Evolutionary conservation across 1,140 invertebrate species (phyloP), one percentile per base, ranked within the genome.

Genomic region (Oscheius sp.): DNA sequence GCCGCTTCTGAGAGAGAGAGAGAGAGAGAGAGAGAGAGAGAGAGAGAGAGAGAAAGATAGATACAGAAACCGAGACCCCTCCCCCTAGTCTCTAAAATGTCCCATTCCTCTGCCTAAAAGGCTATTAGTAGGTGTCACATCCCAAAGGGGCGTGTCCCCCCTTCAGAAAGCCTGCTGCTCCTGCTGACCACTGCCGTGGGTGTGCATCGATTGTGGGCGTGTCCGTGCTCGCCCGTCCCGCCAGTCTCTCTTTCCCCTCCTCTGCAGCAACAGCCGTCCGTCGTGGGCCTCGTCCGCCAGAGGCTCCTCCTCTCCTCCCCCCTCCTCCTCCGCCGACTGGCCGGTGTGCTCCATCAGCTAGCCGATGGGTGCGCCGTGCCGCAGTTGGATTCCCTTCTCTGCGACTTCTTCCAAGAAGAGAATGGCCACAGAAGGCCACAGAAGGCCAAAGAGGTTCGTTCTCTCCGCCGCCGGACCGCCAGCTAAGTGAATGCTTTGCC

Each of bases 401-500:
- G 23, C 2, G 32, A 3, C 26, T 10, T 36, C n/a, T 23, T 64
- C 62, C 15, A n/a, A 59, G 52, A 49, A 38, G 52, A n/a, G n/a
- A n/a, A n/a, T n/a, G n/a, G n/a, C n/a, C n/a, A n/a, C n/a, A n/a
- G n/a, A n/a, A n/a, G n/a, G n/a, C n/a, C n/a, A n/a, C n/a, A n/a
- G n/a, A n/a, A n/a, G n/a, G n/a, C n/a, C n/a, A n/a, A n/a, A n/a
- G n/a, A 55, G 49, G 20, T 35, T 35, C 20, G 1, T 23, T 15
- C 49, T 29, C 18, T 61, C 45, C 15, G 32, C 36, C 29, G 32
- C 55, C 55, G 34, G 29, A 55, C 49, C 55, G 67, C 55, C 67
- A 55, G 52, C 32, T 68, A 68, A 68, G 67, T 68, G 67, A 68
- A 68, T 68, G 67, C 67, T 68, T 68, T 68, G 67, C 67, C 67